Evolutionary conservation across 2,797 vertebrate species (phyloP).

Genomic region (Poecilia wingei): DNA sequence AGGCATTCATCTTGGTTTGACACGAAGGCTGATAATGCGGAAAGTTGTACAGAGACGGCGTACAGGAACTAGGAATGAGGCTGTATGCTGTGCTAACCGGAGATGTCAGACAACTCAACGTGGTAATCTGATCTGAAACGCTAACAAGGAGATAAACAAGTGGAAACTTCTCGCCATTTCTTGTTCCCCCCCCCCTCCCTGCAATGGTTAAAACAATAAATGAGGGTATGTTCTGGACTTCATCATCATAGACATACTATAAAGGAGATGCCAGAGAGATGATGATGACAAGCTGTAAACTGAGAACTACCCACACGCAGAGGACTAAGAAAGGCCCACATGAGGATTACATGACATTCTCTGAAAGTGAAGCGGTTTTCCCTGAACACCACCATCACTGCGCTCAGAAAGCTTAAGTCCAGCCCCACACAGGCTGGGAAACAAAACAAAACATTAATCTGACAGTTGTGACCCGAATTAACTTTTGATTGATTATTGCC

Average conservation of each 20-base stretch:
- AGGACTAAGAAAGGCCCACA: conserved; percentile 16
- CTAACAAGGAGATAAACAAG: neutral
- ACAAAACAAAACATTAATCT: neutral
- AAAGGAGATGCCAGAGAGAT: conserved; percentile 2
- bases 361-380: neutral
- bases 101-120: conserved; percentile 45
- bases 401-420: neutral
- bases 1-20: conserved; percentile 72
- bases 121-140: conserved; percentile 38
- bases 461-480: neutral
- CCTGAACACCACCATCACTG: neutral
- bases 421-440: neutral
- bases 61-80: neutral
- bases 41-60: neutral
- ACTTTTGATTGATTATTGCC: neutral
- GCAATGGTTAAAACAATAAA: conserved; percentile 5
- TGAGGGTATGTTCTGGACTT: neutral
- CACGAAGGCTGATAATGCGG: conserved; percentile 65
- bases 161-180: conserved; percentile 2
- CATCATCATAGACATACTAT: neutral
- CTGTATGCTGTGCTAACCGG: conserved; percentile 33
- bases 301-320: conserved; percentile 32
- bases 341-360: neutral
- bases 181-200: neutral
- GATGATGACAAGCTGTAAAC: conserved; percentile 33